A percentile compares a stretch with the other conserved stretches of the same genome.
Evolutionary conservation across 2,113 vertebrate species (phyloP).

Genomic region (Pandion haliaetus): DNA sequence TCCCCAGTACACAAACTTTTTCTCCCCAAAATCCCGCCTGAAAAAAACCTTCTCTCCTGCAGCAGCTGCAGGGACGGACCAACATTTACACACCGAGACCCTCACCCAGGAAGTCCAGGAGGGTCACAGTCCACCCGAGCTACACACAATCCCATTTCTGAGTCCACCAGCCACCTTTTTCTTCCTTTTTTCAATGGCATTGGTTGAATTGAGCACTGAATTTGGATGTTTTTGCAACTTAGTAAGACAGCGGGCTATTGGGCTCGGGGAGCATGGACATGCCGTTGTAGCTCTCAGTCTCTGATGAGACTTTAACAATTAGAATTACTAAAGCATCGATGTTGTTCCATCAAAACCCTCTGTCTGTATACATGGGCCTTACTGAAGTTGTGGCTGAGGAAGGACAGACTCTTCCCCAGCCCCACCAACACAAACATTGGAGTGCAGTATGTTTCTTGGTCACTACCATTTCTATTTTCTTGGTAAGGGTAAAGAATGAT

Average conservation of each 20-base stretch:
- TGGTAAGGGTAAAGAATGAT: not conserved
- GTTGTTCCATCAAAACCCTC: not conserved
- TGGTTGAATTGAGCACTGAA: not conserved
- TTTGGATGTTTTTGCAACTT: accelerated
- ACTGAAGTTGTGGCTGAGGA: not conserved
- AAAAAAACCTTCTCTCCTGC: not conserved
- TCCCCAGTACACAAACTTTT: not conserved
- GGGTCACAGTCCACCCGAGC: not conserved
- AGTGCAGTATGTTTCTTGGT: accelerated
- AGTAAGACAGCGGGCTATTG: accelerated
- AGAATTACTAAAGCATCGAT: accelerated
- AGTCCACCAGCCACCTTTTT: not conserved
- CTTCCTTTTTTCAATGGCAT: accelerated
- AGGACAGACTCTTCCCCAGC: not conserved
- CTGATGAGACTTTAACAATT: not conserved
- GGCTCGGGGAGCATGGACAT: accelerated
- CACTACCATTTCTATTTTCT: not conserved
- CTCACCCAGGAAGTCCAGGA: not conserved
- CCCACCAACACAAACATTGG: accelerated
- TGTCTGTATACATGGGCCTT: accelerated
- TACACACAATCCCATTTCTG: accelerated
- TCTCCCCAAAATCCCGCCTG: not conserved
- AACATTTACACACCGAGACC: accelerated
- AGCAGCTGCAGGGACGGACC: not conserved
- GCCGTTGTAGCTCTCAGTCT: accelerated